Base-by-base conservation (phyloP, 2,888 invertebrate genomes). In the Ennomos fuscantarius region DNA sequence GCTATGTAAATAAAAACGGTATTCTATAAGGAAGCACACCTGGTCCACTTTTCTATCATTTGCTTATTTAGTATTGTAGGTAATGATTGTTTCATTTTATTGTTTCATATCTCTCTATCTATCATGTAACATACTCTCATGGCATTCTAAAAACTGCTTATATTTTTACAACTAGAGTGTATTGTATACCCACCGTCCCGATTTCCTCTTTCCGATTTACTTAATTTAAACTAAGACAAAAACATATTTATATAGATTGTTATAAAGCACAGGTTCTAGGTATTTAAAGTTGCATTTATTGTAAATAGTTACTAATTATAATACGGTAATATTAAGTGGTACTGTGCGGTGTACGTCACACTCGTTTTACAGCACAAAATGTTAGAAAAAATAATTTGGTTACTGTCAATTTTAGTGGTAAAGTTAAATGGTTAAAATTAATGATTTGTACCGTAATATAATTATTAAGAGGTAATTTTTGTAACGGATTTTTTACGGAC, bases 311-410 rank as follows among this genome's bases (percentile, higher is more conserved):
- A 89, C 57, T 61, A 52, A 66, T 60, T 60, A 65, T 62, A 74
- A 72, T 82, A 83, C 75, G 80, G 74, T 86, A 84, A 80, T 40
- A 75, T 67, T 88, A 88, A 87, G 84, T 74, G 83, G 81, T 87
- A 89, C 78, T 80, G 80, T 87, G 85, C 82, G 84, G 87, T 89
- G 87, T 88, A 83, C 69, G 77, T 83, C 88, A 91, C 92, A 92
- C 92, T 92, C 90, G 92, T 92, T 92, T 91, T 91, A 86, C 83
- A 86, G 91, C 92, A 91, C 92, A 92, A 91, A 87, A 87, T 87
- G 85, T 89, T 90, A 89, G 86, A 73, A 80, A 78, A 77, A 82
- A 81, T 81, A 78, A 79, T 89, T 91, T 82, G 82, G 87, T 91
- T 89, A 83, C 82, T 82, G 88, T 90, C 90, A 91, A 90, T 92